Base-by-base conservation (phyloP, 2,888 invertebrate species). In the Brachypalpus laphriformis region DNA sequence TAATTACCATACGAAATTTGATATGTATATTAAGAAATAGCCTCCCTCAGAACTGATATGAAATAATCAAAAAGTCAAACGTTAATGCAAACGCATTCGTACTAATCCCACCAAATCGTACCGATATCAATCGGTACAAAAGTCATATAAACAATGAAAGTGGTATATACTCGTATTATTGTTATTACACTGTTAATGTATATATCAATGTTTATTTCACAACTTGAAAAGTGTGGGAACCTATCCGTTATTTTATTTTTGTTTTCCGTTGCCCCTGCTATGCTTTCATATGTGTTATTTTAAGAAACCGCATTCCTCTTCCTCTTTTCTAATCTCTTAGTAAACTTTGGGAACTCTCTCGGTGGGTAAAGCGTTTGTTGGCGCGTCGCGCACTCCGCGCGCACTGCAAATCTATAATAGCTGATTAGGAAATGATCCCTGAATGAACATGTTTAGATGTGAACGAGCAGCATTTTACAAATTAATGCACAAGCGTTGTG, bases 341-440 rank as follows among this genome's bases (percentile, higher is more conserved):
- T 61, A 76, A 81, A 66, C 75, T 85, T 80, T 83, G 63, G 80
- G 56, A 80, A 78, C 54, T n/a, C n/a, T n/a, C n/a, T 56, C 51
- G 70, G 68, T 71, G 78, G 51, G 83, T 42, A 63, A 51, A 71
- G 47, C 56, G 70, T 70, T 65, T 65, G 75, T 70, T 57, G 28
- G 14, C 42, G 59, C 59, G 3, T 8, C 25, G 40, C 57, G 5
- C 56, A 18, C 28, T 56, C n/a, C 25, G 71, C 31, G 72, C 22
- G 59, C 45, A 74, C 80, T 85, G 70, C 81, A 85, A 85, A 85
- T 76, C 85, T 75, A 80, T 81, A 81, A 85, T 75, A 71, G 81
- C 85, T 85, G 85, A 85, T 85, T 85, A 85, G 85, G 54, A 81
- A 85, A 85, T 85, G 59, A 85, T 85, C 75, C 85, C 75, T 76